Percentiles rank a stretch among this genome's conserved stretches.
phyloP scores from a whole-genome alignment of 2,888 invertebrate genomes.

The Ichneumoninae sp. region DNA sequence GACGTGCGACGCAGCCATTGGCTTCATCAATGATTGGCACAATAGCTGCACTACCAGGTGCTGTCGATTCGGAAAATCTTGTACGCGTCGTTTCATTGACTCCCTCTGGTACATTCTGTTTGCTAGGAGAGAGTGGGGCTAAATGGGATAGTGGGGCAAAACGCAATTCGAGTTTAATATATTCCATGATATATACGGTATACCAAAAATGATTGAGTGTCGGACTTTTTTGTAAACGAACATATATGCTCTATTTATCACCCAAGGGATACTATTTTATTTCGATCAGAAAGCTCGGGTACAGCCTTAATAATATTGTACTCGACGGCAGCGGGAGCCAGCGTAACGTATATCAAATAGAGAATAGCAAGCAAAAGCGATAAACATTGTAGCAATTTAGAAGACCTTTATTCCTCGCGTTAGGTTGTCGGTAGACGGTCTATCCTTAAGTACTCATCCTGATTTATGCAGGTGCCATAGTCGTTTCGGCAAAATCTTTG shows the following conservation, averaged over 20 bases:
- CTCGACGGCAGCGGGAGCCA: neutral
- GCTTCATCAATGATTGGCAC: neutral
- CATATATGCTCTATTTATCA: neutral
- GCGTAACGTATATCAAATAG: conserved; percentile 36
- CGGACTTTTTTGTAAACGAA: neutral
- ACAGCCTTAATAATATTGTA: neutral
- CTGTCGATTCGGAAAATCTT: neutral
- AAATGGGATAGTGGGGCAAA: too few relatives aligned
- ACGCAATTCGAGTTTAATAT: neutral
- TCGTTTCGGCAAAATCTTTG: neutral
- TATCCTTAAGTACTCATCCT: neutral
- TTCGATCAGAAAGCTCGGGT: neutral
- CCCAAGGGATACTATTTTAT: neutral
- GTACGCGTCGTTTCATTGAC: too few relatives aligned
- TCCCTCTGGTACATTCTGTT: too few relatives aligned
- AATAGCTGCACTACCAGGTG: neutral
- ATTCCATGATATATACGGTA: too few relatives aligned
- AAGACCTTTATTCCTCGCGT: neutral
- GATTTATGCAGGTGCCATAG: neutral
- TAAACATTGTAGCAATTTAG: conserved; percentile 1
- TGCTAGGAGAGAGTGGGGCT: too few relatives aligned
- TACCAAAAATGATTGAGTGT: neutral
- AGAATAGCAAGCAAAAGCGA: conserved; percentile 19
- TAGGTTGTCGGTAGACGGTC: neutral
- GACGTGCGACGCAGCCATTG: neutral